Evolutionary conservation across 2,113 vertebrate genomes (phyloP).

Genomic region (Fregetta grallaria): DNA sequence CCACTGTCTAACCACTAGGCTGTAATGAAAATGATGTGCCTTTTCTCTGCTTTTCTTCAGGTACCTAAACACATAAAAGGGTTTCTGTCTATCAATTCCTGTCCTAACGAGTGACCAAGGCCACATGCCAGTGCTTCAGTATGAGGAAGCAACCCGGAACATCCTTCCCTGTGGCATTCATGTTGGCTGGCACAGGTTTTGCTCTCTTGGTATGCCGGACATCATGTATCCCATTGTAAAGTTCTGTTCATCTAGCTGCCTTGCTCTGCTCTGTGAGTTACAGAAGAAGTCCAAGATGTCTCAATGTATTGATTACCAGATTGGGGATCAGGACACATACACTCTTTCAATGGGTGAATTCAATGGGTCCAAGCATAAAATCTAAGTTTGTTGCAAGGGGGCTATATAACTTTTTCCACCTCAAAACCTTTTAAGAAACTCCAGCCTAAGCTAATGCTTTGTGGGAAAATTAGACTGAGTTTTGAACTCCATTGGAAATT

Average conservation of each 20-base stretch:
- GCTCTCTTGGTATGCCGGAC: not conserved
- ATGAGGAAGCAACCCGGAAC: not conserved
- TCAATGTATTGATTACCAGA: not conserved
- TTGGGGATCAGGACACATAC: not conserved
- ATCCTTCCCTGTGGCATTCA: not conserved
- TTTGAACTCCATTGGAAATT: not conserved
- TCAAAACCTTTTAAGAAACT: not conserved
- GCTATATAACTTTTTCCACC: not conserved
- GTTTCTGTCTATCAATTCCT: not conserved
- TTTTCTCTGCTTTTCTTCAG: not conserved
- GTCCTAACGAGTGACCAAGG: not conserved
- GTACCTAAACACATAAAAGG: not conserved
- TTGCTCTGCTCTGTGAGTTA: not conserved
- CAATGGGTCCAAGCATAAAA: not conserved
- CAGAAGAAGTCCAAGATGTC: not conserved
- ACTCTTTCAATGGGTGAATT: not conserved
- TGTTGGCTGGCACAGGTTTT: not conserved
- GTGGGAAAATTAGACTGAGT: not conserved
- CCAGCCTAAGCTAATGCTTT: not conserved
- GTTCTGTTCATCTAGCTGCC: not conserved
- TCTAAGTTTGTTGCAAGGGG: not conserved
- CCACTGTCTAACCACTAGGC: not conserved
- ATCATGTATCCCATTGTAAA: not conserved
- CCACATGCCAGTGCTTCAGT: not conserved
- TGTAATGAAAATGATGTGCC: not conserved